phyloP scores from a whole-genome alignment of 2,888 invertebrate species.

The Creontiades dilutus region DNA sequence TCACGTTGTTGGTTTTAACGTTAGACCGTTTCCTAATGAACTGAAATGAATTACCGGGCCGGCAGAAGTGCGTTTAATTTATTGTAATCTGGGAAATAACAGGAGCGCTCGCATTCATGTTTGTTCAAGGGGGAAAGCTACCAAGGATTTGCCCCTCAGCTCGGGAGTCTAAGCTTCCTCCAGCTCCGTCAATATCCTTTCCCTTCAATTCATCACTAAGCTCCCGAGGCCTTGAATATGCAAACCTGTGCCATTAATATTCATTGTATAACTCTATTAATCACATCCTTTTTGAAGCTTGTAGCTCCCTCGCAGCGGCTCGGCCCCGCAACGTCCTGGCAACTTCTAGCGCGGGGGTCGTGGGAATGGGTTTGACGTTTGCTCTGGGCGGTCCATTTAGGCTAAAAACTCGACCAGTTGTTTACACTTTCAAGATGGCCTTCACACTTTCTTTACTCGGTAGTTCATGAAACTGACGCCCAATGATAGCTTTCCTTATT shows the following conservation, averaged over 20 bases:
- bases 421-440: no score
- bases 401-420: no score
- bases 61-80: neutral
- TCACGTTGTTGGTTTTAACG: no score
- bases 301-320: neutral
- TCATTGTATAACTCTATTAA: conserved; percentile 39
- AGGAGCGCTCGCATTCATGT: conserved; percentile 5
- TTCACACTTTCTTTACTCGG: no score
- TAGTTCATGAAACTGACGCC: no score
- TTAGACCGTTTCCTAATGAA: no score
- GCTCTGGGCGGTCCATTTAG: no score
- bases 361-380: neutral
- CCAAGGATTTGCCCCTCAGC: neutral
- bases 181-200: conserved; percentile 10
- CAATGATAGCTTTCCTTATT: no score
- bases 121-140: neutral
- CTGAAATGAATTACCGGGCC: neutral
- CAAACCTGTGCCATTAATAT: conserved; percentile 25
- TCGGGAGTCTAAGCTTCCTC: neutral
- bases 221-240: conserved; percentile 6
- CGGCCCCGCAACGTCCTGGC: neutral
- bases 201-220: conserved; percentile 42
- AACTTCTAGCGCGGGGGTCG: neutral
- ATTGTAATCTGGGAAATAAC: conserved; percentile 16
- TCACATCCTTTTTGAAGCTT: conserved; percentile 38